These are phyloP conservation scores for Sus cebifrons DNA, from an alignment of 2,797 vertebrate genomes.

Conservation along the genomic window DNA sequence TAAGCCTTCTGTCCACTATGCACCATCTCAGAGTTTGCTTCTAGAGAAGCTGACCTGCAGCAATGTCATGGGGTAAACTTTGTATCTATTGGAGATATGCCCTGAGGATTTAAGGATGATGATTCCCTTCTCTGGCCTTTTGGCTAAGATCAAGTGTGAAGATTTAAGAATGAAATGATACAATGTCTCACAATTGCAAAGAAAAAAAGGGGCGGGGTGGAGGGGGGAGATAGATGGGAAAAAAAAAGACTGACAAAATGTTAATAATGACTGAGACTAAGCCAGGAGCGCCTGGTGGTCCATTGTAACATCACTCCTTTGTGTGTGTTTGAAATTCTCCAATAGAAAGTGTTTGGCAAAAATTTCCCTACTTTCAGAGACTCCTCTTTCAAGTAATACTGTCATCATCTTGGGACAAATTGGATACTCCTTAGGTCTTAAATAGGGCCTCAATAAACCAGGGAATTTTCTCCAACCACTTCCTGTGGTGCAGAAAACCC, in stretches of 20 bases:
- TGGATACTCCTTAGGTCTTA: slow-evolving; percentile 21
- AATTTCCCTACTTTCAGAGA: slow-evolving; percentile 12
- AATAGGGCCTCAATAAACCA: slow-evolving; percentile 45
- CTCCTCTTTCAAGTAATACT: neutral
- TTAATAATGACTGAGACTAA: neutral
- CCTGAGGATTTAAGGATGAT: neutral
- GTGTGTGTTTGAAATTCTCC: slow-evolving; percentile 25
- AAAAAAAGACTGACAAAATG: neutral
- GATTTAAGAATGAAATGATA: neutral
- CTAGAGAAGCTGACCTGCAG: neutral
- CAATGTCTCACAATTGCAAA: neutral
- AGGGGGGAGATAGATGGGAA: neutral
- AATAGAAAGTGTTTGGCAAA: slow-evolving; percentile 25
- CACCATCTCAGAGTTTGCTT: neutral
- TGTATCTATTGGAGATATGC: neutral
- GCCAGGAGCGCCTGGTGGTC: neutral
- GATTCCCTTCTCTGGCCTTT: no score
- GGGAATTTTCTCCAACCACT: neutral
- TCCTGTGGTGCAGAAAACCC: neutral
- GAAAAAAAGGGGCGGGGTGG: neutral
- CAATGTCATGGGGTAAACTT: neutral
- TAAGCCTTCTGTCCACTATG: neutral
- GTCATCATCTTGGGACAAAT: neutral
- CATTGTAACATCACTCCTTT: neutral
- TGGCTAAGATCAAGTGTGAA: neutral